Percentiles rank a stretch among this genome's conserved stretches.
Conservation (phyloP, 2,113 vertebrate species). For the Heloderma charlesbogerti region DNA sequence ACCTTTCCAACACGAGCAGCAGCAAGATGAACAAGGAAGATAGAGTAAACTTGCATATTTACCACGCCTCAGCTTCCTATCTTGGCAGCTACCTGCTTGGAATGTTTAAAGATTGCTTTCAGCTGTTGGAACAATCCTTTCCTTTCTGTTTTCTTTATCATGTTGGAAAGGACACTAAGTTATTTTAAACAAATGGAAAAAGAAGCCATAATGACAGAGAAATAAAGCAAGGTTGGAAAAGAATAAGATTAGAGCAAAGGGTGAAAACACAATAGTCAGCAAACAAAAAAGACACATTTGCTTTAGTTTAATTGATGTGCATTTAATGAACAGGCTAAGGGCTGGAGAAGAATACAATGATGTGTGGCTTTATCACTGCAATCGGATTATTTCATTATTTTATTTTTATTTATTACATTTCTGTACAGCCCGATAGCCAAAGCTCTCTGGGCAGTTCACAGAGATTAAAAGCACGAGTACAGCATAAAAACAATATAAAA, state of each 20-base stretch:
- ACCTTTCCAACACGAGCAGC: constrained; percentile 8
- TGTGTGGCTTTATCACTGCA: neutral
- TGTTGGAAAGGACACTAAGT: constrained; percentile 20
- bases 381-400: too few species aligned
- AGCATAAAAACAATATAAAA: too few species aligned
- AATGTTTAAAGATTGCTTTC: constrained; percentile 55
- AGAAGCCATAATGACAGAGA: neutral
- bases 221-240: neutral
- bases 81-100: constrained; percentile 52
- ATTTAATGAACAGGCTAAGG: neutral
- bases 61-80: constrained; percentile 41
- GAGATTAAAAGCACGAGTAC: too few species aligned
- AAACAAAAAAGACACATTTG: neutral
- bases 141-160: constrained; percentile 26
- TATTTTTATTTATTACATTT: too few species aligned
- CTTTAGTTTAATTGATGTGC: neutral
- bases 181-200: neutral
- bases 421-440: too few species aligned
- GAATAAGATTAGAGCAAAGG: neutral
- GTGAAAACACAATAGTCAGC: neutral
- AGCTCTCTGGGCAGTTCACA: too few species aligned
- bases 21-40: constrained; percentile 34
- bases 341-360: neutral
- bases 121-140: constrained; percentile 34
- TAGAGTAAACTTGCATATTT: constrained; percentile 48